Evolutionary conservation across 2,888 invertebrate species (phyloP), one percentile per base, ranked within the genome.

Genomic region (Stictocephala bisonia): DNA sequence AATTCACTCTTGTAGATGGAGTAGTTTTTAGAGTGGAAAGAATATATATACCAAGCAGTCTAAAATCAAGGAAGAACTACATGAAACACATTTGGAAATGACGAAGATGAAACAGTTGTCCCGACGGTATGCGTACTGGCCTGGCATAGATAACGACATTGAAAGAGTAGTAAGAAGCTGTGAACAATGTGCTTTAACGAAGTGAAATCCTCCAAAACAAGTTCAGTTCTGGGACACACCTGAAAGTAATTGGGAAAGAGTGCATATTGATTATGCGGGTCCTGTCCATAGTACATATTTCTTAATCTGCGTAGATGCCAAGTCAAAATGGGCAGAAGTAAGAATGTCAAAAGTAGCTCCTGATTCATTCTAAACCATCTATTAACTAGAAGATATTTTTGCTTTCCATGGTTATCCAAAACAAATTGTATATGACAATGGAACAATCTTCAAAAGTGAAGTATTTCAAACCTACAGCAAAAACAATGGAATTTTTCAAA

Each of bases 221-320:
- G 41, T 79, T 11, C 80, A 80, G 48, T 77, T 77, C 0, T 81
- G 80, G 81, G 73, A 76, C 13, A 72, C 71, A 53, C 80, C 79
- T 18, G 73, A 76, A 18, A 67, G 74, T 15, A 76, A 76, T 40
- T 81, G 79, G 80, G 66, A 80, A 56, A 60, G 80, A 29, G 72
- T 81, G 2, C 81, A 81, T 31, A 78, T 80, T 2, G 80, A 81
- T 64, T 81, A 78, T 56, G 78, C 79, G 20, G 79, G 79, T 0
- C 79, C 80, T 11, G 77, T 70, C 50, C 20, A 68, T 15, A 71
- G 74, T 1, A 58, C 77, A 56, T 68, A 74, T 56, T 77, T 79
- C 50, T 66, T 81, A 7, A 51, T 80, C 2, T n/a, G n/a, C n/a
- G n/a, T n/a, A n/a, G n/a, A n/a, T n/a, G n/a, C n/a, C n/a, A n/a